phyloP scores from a whole-genome alignment of 2,888 invertebrate species.

The Troides helena region DNA sequence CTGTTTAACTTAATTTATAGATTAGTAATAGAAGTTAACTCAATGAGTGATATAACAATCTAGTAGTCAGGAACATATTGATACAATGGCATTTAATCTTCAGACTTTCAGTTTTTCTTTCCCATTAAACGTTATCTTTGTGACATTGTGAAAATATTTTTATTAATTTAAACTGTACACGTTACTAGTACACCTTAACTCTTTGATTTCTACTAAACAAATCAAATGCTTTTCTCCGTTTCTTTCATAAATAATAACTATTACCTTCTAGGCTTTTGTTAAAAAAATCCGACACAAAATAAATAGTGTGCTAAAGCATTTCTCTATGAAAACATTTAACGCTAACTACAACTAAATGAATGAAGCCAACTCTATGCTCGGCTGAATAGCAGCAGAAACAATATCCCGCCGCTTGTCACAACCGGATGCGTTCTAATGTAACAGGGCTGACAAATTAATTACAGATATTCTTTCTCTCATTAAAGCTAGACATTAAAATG shows the following conservation, averaged over 20 bases:
- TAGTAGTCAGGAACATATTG: too few species aligned
- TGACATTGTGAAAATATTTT: too few species aligned
- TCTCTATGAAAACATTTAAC: slow-evolving; percentile 37
- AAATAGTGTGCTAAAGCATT: slow-evolving; percentile 5
- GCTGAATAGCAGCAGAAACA: slow-evolving; percentile 49
- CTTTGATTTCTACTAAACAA: neutral
- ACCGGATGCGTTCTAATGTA: slow-evolving; percentile 40
- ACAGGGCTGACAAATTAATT: slow-evolving; percentile 43
- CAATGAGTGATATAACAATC: too few species aligned
- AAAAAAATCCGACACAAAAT: neutral
- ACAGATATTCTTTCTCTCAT: slow-evolving; percentile 16
- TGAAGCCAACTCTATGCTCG: slow-evolving; percentile 35
- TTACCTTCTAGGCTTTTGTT: neutral
- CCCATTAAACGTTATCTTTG: too few species aligned
- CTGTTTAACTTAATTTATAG: too few species aligned
- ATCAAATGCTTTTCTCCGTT: neutral
- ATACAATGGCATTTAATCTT: too few species aligned
- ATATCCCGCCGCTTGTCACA: slow-evolving; percentile 49
- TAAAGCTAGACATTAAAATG: neutral
- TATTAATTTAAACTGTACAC: too few species aligned
- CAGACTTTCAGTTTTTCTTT: too few species aligned
- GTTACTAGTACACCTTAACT: neutral
- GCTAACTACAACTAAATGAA: slow-evolving; percentile 44
- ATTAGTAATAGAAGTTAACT: too few species aligned
- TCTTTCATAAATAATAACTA: neutral